Base-by-base conservation (phyloP, 2,888 invertebrate species). In the Eupithecia abbreviata region DNA sequence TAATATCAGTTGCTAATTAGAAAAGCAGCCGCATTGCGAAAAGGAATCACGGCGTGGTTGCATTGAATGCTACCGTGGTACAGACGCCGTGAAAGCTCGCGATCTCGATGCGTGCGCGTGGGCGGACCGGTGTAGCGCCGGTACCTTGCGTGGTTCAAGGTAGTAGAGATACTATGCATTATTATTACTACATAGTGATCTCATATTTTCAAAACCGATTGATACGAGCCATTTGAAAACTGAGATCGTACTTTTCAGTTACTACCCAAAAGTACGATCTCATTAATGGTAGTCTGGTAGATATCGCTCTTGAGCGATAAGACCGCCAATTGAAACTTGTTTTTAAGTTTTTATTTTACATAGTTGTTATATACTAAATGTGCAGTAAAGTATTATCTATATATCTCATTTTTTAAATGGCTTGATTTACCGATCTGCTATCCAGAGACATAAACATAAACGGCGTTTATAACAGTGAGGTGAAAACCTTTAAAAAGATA, bases 61-160 rank as follows among this genome's bases (percentile, higher is more conserved):
- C 71, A 73, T 77, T 73, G 84, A 82, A 85, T 84, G 81, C 78
- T 78, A 77, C 80, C 77, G 81, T 69, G 75, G 86, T 86, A 87
- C 87, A 87, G 86, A 81, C 85, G 87, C 88, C 91, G 93, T 92
- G 94, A 94, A 94, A 94, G 93, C 93, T 87, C 84, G 88, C 85
- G 90, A 89, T 90, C 86, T 90, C 90, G 91, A 91, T 91, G 91
- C 90, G 88, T 89, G 85, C 84, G 93, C 91, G 94, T 93, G 93
- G 94, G 93, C 89, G 93, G 88, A 93, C 94, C 83, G 85, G 86
- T 88, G 85, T 86, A 90, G 91, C 91, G 90, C 90, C 87, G 47
- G 74, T 74, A 68, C 45, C 67, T 18, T 18, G 74, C 72, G 65
- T 66, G 77, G 75, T 43, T 75, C 73, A 73, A 79, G 75, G 42